Evolutionary conservation across 2,888 invertebrate genomes (phyloP).

Genomic region (Drosophila lacicola): DNA sequence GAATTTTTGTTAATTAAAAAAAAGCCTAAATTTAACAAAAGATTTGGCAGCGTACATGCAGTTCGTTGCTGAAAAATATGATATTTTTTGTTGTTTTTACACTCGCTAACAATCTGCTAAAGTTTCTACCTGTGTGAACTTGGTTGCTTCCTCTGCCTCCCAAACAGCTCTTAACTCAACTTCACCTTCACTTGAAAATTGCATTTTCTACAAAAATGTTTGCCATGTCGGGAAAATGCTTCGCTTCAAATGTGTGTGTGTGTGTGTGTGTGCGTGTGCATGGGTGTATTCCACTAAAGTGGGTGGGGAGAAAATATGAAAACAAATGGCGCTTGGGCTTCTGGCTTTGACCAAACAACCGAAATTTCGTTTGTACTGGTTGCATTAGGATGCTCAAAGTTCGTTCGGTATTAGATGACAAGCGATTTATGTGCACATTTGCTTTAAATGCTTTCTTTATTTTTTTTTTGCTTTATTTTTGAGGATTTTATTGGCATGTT

Average conservation of each 20-base stretch:
- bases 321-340: conserved; percentile 71
- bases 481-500: conserved; percentile 2
- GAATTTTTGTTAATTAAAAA: too few relatives aligned
- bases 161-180: conserved; percentile 51
- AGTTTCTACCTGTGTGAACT: conserved; percentile 49
- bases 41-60: conserved; percentile 7
- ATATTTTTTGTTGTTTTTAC: conserved; percentile 29
- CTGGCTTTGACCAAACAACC: conserved; percentile 52
- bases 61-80: conserved; percentile 16
- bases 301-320: conserved; percentile 59
- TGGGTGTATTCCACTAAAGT: background rate
- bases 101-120: conserved; percentile 67
- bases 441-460: conserved; percentile 9
- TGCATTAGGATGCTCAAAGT: conserved; percentile 23
- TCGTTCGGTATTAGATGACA: conserved; percentile 10
- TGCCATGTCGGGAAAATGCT: conserved; percentile 49
- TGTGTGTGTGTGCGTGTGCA: conserved; percentile 4
- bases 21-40: too few relatives aligned
- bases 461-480: background rate
- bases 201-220: conserved; percentile 71
- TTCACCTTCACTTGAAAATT: conserved; percentile 71
- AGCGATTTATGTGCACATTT: conserved; percentile 46
- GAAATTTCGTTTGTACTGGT: conserved; percentile 37
- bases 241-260: conserved; percentile 9
- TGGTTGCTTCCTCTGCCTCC: conserved; percentile 6